Evolutionary conservation across 2,888 invertebrate species (phyloP).

Genomic region (Neoascia interrupta): DNA sequence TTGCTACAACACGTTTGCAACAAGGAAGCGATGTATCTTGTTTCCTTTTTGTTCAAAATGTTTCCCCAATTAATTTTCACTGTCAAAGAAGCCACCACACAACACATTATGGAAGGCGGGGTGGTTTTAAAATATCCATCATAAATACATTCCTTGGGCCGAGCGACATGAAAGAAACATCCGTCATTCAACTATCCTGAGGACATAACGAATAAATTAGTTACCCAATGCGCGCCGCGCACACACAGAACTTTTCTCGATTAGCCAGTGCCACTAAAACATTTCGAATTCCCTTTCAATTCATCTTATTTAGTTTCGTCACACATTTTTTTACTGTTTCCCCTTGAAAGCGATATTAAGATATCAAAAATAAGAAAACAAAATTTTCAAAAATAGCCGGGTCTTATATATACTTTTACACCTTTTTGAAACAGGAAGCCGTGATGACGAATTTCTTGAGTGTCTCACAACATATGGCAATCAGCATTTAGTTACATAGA

Average conservation of each 20-base stretch:
- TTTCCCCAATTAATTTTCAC: neutral
- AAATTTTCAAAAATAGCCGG: neutral
- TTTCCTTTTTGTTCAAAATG: neutral
- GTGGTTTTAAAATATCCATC: too few species aligned
- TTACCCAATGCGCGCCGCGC: neutral
- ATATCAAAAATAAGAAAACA: too few species aligned
- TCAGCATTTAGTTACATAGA: conserved; percentile 2
- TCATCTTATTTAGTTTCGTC: neutral
- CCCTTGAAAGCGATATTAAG: neutral
- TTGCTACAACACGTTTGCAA: neutral
- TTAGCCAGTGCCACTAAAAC: neutral
- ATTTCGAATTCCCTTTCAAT: neutral
- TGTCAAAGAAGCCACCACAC: too few species aligned
- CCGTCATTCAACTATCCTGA: neutral
- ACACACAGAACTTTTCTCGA: neutral
- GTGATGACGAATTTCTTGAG: conserved; percentile 42
- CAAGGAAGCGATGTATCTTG: neutral
- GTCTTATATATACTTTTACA: conserved; percentile 18
- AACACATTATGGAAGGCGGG: too few species aligned
- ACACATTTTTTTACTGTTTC: neutral
- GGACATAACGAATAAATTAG: neutral
- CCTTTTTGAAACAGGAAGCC: conserved; percentile 51
- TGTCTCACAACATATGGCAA: conserved; percentile 35
- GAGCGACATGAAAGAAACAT: neutral
- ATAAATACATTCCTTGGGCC: neutral